Conservation (phyloP, 2,113 vertebrate genomes). For the Girardinichthys multiradiatus region DNA sequence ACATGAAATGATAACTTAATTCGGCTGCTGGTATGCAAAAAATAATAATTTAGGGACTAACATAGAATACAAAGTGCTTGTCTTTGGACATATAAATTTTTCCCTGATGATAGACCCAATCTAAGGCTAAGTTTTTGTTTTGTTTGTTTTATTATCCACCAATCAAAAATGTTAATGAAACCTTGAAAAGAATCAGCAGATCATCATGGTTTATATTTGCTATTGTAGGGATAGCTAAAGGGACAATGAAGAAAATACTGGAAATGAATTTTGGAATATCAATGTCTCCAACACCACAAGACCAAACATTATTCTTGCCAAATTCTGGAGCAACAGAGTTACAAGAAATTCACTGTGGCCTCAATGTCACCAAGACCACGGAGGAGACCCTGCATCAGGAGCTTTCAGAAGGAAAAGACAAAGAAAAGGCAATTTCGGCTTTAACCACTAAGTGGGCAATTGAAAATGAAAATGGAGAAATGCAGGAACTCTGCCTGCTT, state of each 20-base stretch:
- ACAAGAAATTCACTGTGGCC: constrained; percentile 27
- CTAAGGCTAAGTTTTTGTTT: no score
- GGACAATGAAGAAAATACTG: constrained; percentile 2
- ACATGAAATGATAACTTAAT: no score
- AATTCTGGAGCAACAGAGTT: constrained; percentile 41
- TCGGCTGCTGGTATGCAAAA: no score
- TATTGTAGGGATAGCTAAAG: constrained; percentile 46
- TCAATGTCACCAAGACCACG: neutral
- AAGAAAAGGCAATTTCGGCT: constrained; percentile 39
- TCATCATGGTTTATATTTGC: no score
- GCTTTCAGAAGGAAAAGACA: constrained; percentile 41
- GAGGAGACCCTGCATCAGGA: constrained; percentile 46
- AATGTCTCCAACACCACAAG: neutral
- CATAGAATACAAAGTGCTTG: no score
- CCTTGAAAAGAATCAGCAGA: no score
- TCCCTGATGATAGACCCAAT: no score
- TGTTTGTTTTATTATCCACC: no score
- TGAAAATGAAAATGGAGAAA: neutral
- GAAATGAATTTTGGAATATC: neutral
- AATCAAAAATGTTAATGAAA: no score
- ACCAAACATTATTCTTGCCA: neutral
- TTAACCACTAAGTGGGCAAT: constrained; percentile 57
- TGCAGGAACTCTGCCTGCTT: constrained; percentile 39
- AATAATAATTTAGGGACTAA: no score
- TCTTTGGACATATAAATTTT: no score